Evolutionary conservation across 2,797 vertebrate species (phyloP).

Genomic region (Dromococcyx pavoninus): DNA sequence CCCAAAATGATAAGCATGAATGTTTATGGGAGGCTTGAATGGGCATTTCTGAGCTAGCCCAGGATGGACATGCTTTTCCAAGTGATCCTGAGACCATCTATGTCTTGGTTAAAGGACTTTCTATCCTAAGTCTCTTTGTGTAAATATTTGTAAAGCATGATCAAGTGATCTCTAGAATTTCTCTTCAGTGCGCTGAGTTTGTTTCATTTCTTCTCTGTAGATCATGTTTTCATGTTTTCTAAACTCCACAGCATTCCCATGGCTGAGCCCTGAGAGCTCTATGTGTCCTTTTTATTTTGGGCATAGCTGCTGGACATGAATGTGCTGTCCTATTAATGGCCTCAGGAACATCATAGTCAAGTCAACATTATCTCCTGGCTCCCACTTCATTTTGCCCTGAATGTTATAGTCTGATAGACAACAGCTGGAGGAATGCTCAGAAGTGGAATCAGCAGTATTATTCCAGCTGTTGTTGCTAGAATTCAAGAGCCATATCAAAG

Average conservation of each 20-base stretch:
- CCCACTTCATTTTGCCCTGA: background rate
- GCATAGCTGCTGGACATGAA: conserved; percentile 64
- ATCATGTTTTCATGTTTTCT: conserved; percentile 60
- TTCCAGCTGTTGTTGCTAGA: background rate
- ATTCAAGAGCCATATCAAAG: background rate
- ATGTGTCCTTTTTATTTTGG: conserved; percentile 65
- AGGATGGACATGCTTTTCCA: conserved; percentile 59
- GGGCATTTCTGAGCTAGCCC: conserved; percentile 57
- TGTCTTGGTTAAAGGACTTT: conserved; percentile 55
- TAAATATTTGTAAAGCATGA: conserved; percentile 66
- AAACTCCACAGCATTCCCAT: conserved; percentile 44
- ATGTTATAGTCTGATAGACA: background rate
- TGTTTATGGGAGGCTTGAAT: conserved; percentile 45
- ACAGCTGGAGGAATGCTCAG: conserved; percentile 9
- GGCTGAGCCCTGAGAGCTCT: conserved; percentile 55
- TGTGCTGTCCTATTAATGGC: conserved; percentile 50
- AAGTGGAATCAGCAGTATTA: background rate
- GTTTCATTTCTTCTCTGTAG: conserved; percentile 58
- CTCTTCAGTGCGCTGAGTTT: conserved; percentile 56
- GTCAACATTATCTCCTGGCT: conserved; percentile 24
- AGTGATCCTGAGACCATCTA: conserved; percentile 69
- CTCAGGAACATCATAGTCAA: conserved; percentile 41
- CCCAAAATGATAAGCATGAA: conserved; percentile 26
- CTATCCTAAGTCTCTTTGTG: conserved; percentile 51
- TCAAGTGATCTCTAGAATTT: conserved; percentile 40